These are phyloP conservation scores for Ennomos erosarius DNA, from an alignment of 2,888 invertebrate genomes.

Conservation along the genomic window DNA sequence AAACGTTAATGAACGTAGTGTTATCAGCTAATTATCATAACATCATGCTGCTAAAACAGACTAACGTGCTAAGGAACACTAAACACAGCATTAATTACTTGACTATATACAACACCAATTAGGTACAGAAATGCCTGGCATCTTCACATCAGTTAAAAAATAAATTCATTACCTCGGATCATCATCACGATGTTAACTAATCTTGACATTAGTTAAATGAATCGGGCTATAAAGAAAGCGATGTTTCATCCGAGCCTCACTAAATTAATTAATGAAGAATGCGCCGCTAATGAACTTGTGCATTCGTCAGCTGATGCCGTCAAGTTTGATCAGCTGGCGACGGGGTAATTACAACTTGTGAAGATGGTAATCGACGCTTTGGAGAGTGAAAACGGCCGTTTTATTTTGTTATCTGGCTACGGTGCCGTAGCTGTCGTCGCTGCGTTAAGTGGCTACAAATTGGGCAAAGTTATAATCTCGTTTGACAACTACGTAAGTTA, in stretches of 20 bases:
- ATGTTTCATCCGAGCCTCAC: slow-evolving; percentile 30
- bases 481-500: too few relatives aligned
- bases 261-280: slow-evolving; percentile 39
- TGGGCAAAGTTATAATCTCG: too few relatives aligned
- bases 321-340: slow-evolving; percentile 21
- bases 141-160: slow-evolving; percentile 15
- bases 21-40: too few relatives aligned
- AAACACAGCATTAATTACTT: too few relatives aligned
- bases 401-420: too few relatives aligned
- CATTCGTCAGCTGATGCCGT: slow-evolving; percentile 18
- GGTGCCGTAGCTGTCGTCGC: too few relatives aligned
- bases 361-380: slow-evolving; percentile 15
- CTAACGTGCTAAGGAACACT: too few relatives aligned
- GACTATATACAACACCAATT: background rate
- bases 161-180: slow-evolving; percentile 17
- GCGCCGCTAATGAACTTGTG: slow-evolving; percentile 29
- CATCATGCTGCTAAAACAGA: too few relatives aligned
- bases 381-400: background rate
- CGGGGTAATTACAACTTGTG: slow-evolving; percentile 17
- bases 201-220: slow-evolving; percentile 39
- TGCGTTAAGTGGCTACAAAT: too few relatives aligned
- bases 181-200: slow-evolving; percentile 27
- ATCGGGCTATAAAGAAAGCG: slow-evolving; percentile 37
- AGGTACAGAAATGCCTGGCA: background rate
- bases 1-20: too few relatives aligned